phyloP scores from a whole-genome alignment of 2,888 invertebrate species.

The Lapara coniferarum region DNA sequence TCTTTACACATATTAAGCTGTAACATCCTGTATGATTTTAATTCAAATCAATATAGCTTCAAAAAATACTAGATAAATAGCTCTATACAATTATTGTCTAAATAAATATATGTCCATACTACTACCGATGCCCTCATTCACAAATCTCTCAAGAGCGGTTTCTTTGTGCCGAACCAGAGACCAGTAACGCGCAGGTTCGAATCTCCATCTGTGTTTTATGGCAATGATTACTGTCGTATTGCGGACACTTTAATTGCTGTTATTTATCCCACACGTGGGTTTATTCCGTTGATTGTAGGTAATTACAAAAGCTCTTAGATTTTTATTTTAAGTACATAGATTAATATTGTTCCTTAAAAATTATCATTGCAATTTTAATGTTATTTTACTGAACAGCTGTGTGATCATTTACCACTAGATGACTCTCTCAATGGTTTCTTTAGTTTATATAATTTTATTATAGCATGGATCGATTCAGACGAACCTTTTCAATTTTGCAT shows the following conservation, averaged over 20 bases:
- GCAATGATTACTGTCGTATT: not conserved
- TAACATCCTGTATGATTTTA: not conserved
- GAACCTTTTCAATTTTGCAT: no score
- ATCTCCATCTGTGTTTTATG: not conserved
- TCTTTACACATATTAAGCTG: no score
- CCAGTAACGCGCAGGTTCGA: not conserved
- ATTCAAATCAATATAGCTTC: not conserved
- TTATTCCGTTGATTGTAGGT: not conserved
- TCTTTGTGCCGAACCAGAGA: not conserved
- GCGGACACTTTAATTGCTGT: slow-evolving; percentile 1
- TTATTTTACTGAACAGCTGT: no score
- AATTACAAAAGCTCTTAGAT: no score
- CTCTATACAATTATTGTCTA: not conserved
- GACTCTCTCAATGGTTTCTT: no score
- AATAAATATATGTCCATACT: not conserved
- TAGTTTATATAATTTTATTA: no score
- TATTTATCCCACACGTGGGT: not conserved
- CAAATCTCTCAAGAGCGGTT: slow-evolving; percentile 3
- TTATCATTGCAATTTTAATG: no score
- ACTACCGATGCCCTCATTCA: not conserved
- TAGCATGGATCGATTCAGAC: no score
- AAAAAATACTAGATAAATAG: no score
- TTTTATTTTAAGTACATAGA: no score
- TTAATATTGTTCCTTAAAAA: no score
- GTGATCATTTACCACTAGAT: no score